Percentiles rank a stretch among this genome's conserved stretches.
These are phyloP conservation scores for Eucera pruinosa DNA, from an alignment of 2,888 invertebrate species.

Conservation along the genomic window DNA sequence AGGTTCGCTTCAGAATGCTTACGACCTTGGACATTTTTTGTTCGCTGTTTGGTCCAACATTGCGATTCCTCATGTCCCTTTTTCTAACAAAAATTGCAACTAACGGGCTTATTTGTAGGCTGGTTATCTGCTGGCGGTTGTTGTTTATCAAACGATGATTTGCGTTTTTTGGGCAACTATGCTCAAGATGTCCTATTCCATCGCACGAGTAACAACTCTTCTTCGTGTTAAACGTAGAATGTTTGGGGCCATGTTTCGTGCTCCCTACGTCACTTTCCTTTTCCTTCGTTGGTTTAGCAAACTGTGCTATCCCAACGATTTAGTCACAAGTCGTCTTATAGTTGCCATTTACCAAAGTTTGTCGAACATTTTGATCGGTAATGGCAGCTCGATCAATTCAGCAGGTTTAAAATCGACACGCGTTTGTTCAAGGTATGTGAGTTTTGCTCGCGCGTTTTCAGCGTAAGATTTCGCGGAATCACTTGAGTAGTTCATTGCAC, in stretches of 20 bases:
- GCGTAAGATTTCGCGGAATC: neutral
- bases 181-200: no score
- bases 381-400: slow-evolving; percentile 1
- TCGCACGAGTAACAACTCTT: no score
- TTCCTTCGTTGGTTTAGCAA: slow-evolving; percentile 2
- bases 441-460: slow-evolving; percentile 8
- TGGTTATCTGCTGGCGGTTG: no score
- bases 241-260: neutral
- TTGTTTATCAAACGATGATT: no score
- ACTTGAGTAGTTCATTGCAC: neutral
- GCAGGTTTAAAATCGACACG: slow-evolving; percentile 1
- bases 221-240: no score
- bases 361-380: neutral
- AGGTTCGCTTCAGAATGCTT: no score
- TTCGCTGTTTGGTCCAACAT: neutral
- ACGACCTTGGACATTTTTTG: neutral
- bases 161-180: no score
- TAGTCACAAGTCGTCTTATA: neutral
- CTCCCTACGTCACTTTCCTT: neutral
- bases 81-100: neutral
- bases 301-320: neutral
- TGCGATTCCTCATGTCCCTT: slow-evolving; percentile 1
- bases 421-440: slow-evolving; percentile 20
- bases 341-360: neutral
- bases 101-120: neutral